A percentile compares a stretch with the other conserved stretches of the same genome.
Evolutionary conservation across 1,140 invertebrate genomes (phyloP).

Genomic region (Glossosoma conforme): DNA sequence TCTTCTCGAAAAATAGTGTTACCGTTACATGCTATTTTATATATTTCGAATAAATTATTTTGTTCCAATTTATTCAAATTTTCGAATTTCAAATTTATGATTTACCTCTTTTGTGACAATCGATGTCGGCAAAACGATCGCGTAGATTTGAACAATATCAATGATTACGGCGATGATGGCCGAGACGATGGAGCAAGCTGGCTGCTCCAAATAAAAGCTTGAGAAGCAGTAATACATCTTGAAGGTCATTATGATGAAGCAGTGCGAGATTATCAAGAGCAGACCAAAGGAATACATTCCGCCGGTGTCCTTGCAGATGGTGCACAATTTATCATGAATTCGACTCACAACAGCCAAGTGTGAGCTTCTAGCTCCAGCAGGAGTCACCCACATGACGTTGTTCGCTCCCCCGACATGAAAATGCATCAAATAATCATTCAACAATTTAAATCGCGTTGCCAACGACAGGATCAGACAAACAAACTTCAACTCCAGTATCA

Average conservation of each 20-base stretch:
- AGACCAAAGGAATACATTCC: conserved; percentile 11
- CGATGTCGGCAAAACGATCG: conserved; percentile 5
- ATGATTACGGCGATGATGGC: conserved; percentile 12
- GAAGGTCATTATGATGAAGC: conserved; percentile 18
- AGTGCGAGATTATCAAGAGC: conserved; percentile 11
- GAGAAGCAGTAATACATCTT: conserved; percentile 20
- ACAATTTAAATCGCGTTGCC: conserved; percentile 7
- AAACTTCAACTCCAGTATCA: conserved; percentile 15
- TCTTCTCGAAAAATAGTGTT: too few species aligned
- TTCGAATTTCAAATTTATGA: neutral
- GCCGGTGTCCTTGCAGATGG: conserved; percentile 6
- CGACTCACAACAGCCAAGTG: conserved; percentile 16
- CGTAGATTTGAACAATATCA: conserved; percentile 9
- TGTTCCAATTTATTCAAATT: neutral
- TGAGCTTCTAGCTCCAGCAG: conserved; percentile 11
- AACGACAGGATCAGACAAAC: conserved; percentile 9
- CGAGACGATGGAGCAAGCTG: neutral
- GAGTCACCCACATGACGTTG: conserved; percentile 13
- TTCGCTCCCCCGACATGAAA: conserved; percentile 5
- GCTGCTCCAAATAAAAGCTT: conserved; percentile 7
- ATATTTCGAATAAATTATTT: neutral
- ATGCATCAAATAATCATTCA: conserved; percentile 15
- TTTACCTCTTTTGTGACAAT: conserved; percentile 15
- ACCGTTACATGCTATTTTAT: too few species aligned
- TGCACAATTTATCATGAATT: conserved; percentile 22